phyloP scores from a whole-genome alignment of 2,888 invertebrate species.

The Auanema sp. region DNA sequence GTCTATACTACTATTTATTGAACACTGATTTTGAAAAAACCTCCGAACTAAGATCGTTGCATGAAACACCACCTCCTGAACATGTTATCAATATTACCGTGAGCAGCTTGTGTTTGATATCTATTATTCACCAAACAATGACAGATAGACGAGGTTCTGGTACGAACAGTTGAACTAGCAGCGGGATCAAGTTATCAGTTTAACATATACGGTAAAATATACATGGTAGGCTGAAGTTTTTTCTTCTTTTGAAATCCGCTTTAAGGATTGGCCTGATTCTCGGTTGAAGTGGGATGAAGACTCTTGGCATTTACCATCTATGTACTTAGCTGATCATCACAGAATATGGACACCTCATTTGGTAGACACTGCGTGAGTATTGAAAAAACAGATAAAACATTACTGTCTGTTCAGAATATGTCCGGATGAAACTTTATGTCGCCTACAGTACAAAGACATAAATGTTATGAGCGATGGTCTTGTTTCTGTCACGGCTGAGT shows the following conservation, averaged over 20 bases:
- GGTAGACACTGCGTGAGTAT: conserved; percentile 42
- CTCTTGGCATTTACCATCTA: conserved; percentile 34
- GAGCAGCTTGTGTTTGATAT: conserved; percentile 21
- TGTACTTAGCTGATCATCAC: conserved; percentile 22
- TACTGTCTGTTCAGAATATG: conserved; percentile 41
- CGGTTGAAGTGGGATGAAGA: conserved; percentile 52
- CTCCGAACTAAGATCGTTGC: conserved; percentile 24
- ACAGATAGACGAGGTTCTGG: conserved; percentile 32
- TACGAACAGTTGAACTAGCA: conserved; percentile 34
- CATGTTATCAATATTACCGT: conserved; percentile 45
- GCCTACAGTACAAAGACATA: conserved; percentile 40
- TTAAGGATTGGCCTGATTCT: conserved; percentile 53
- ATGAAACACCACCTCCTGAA: conserved; percentile 37
- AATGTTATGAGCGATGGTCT: conserved; percentile 44
- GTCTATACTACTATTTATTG: conserved; percentile 53
- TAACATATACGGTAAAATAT: conserved; percentile 53
- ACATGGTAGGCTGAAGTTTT: conserved; percentile 30
- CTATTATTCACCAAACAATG: neutral
- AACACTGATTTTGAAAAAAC: conserved; percentile 34
- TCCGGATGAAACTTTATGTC: conserved; percentile 40
- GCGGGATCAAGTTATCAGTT: conserved; percentile 51
- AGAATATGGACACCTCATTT: conserved; percentile 55
- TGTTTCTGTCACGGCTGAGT: conserved; percentile 46
- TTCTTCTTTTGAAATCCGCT: neutral
- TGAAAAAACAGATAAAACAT: neutral